Percentiles rank a stretch among this genome's conserved stretches.
Evolutionary conservation across 2,113 vertebrate species (phyloP).

Genomic region (Xiphophorus couchianus): DNA sequence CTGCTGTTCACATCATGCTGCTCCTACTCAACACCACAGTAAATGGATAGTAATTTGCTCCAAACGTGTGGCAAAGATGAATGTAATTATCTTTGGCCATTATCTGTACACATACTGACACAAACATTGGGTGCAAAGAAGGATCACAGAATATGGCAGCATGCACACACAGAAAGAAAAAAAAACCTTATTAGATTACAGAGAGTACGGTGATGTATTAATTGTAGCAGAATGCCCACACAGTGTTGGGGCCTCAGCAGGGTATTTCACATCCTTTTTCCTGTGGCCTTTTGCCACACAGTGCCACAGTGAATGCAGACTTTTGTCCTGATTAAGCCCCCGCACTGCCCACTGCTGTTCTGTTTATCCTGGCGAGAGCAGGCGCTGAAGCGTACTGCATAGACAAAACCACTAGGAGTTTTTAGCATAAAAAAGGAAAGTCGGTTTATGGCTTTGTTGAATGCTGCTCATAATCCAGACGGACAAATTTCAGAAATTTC

Average conservation of each 20-base stretch:
- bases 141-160: slow-evolving; percentile 12
- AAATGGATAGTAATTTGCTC: slow-evolving; percentile 33
- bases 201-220: slow-evolving; percentile 28
- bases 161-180: slow-evolving; percentile 35
- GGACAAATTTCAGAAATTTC: slow-evolving; percentile 57
- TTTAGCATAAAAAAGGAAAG: background rate
- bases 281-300: slow-evolving; percentile 35
- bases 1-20: slow-evolving; percentile 12
- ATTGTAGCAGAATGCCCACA: slow-evolving; percentile 51
- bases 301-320: slow-evolving; percentile 45
- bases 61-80: slow-evolving; percentile 33
- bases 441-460: slow-evolving; percentile 20
- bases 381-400: slow-evolving; percentile 40
- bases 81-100: slow-evolving; percentile 58
- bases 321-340: slow-evolving; percentile 64
- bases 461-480: slow-evolving; percentile 36
- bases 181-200: slow-evolving; percentile 22
- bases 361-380: slow-evolving; percentile 39
- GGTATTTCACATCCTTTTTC: slow-evolving; percentile 57
- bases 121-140: slow-evolving; percentile 4
- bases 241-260: slow-evolving; percentile 48
- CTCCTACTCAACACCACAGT: slow-evolving; percentile 20
- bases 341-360: slow-evolving; percentile 48
- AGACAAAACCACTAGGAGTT: slow-evolving; percentile 45
- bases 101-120: slow-evolving; percentile 42